A percentile compares a stretch with the other conserved stretches of the same genome.
Conservation (phyloP, 2,113 vertebrate species). For the Delphinus delphis region DNA sequence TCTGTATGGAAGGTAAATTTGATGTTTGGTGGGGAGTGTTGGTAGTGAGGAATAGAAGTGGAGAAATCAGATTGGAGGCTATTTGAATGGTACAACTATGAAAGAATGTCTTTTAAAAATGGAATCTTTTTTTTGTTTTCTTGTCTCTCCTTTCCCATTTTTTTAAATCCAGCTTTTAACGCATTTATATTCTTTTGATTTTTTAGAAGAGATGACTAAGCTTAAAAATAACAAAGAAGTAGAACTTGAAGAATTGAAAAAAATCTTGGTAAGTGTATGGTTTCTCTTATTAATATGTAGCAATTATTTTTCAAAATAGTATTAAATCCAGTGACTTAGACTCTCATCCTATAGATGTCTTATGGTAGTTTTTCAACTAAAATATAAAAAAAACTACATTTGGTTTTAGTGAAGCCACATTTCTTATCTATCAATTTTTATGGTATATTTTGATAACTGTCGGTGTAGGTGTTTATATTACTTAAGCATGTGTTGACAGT, state of each 20-base stretch:
- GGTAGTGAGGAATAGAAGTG: background rate
- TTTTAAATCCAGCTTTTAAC: constrained; percentile 48
- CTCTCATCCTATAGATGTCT: background rate
- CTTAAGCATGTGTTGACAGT: constrained; percentile 19
- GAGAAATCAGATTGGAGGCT: background rate
- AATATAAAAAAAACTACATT: constrained; percentile 33
- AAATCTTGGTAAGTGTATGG: constrained; percentile 84
- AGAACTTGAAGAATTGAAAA: constrained; percentile 86
- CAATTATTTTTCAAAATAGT: constrained; percentile 50
- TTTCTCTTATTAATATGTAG: constrained; percentile 48
- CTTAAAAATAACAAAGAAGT: constrained; percentile 85
- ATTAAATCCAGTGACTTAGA: background rate
- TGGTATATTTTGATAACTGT: background rate
- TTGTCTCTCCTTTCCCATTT: background rate
- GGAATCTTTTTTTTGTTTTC: background rate
- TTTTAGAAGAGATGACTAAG: constrained; percentile 85
- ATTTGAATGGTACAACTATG: background rate
- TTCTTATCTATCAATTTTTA: constrained; percentile 11
- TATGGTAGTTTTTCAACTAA: constrained; percentile 49
- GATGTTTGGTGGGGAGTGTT: background rate
- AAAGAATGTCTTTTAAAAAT: background rate
- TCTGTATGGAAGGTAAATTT: background rate
- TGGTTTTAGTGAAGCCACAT: constrained; percentile 10
- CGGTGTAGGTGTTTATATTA: background rate
- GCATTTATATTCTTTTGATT: constrained; percentile 45